phyloP scores from a whole-genome alignment of 2,888 invertebrate genomes.

The Lomographa bimaculata region DNA sequence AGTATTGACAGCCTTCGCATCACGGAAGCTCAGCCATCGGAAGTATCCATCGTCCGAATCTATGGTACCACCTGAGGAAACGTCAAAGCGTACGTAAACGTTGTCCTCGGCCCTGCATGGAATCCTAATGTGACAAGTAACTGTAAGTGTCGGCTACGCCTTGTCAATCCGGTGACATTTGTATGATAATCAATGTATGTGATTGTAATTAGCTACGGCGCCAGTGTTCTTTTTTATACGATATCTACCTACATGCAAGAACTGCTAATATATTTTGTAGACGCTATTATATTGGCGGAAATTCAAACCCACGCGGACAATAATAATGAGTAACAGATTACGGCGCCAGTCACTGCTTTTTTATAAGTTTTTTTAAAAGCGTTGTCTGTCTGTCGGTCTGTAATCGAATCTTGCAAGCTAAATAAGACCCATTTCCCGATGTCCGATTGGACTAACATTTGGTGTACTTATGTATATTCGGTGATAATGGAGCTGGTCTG shows the following conservation, averaged over 20 bases:
- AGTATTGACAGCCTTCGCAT: no score
- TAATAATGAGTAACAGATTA: no score
- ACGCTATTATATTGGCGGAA: conserved; percentile 11
- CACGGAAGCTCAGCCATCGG: conserved; percentile 18
- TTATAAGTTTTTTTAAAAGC: no score
- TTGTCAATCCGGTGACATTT: conserved; percentile 29
- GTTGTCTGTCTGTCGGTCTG: no score
- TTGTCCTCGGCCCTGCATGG: conserved; percentile 29
- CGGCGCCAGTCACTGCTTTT: no score
- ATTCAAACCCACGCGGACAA: no score
- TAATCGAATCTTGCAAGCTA: no score
- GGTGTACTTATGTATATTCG: no score
- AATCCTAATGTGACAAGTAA: conserved; percentile 30
- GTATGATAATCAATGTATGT: conserved; percentile 33
- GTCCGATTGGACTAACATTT: no score
- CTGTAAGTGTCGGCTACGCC: no score
- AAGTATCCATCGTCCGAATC: conserved; percentile 21
- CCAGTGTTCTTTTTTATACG: conserved; percentile 13
- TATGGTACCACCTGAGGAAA: conserved; percentile 30
- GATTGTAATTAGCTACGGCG: conserved; percentile 29
- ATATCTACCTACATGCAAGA: conserved; percentile 6
- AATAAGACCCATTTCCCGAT: no score
- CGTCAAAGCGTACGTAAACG: conserved; percentile 29
- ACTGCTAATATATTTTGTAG: conserved; percentile 11
- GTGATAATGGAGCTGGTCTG: no score